Evolutionary conservation across 2,888 invertebrate genomes (phyloP).

Genomic region (Ormyrus nitidulus): DNA sequence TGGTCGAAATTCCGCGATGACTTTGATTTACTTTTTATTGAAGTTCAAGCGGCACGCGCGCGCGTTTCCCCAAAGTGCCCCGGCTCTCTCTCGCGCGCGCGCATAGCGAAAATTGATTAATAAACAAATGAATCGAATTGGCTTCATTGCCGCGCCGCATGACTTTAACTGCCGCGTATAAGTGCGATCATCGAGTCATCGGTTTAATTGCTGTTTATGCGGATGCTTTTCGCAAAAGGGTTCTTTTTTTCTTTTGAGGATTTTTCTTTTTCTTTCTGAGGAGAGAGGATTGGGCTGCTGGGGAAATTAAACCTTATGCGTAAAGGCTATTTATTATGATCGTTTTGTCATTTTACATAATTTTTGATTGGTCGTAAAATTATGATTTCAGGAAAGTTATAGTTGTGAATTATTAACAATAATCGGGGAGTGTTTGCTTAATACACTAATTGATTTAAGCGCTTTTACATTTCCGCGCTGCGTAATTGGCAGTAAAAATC

Average conservation of each 20-base stretch:
- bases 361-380: not conserved
- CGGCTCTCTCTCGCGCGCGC: constrained; percentile 2
- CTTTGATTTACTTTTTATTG: constrained; percentile 58
- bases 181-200: constrained; percentile 16
- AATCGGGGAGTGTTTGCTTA: no score
- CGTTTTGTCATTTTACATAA: not conserved
- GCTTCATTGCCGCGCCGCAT: constrained; percentile 25
- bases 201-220: not conserved
- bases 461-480: no score
- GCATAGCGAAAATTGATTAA: constrained; percentile 45
- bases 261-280: not conserved
- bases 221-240: not conserved
- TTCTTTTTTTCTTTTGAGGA: not conserved
- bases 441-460: no score
- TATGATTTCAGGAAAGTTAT: not conserved
- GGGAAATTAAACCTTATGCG: not conserved
- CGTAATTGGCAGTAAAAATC: no score
- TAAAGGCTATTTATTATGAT: not conserved
- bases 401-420: no score
- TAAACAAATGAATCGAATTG: constrained; percentile 49
- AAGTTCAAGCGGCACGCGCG: constrained; percentile 33
- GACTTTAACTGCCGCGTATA: constrained; percentile 25
- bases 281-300: not conserved
- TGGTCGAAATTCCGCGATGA: constrained; percentile 57
- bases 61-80: not conserved